A percentile compares a stretch with the other conserved stretches of the same genome.
Conservation (phyloP, 2,888 invertebrate species). For the Coleophora flavipennella region DNA sequence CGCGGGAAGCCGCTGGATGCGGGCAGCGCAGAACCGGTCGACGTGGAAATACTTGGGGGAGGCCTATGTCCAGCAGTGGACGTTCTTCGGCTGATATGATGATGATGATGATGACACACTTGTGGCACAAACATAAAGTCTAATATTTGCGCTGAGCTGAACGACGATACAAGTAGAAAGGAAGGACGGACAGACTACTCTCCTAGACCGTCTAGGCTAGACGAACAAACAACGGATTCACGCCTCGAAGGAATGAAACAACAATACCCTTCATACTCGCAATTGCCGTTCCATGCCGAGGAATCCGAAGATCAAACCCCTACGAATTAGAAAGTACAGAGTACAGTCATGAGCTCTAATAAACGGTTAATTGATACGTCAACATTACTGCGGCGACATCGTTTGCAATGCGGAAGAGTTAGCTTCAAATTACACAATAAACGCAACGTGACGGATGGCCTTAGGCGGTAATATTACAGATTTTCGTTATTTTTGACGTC, state of each 20-base stretch:
- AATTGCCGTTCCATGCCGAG: slow-evolving; percentile 19
- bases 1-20: no score
- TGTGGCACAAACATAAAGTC: no score
- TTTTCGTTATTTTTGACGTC: no score
- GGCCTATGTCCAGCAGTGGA: no score
- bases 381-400: not conserved
- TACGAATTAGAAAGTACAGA: slow-evolving; percentile 22
- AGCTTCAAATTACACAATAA: no score
- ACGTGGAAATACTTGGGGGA: no score
- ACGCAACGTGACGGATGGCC: no score
- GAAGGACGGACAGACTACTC: slow-evolving; percentile 15
- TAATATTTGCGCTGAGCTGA: not conserved
- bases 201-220: slow-evolving; percentile 10
- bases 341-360: slow-evolving; percentile 7
- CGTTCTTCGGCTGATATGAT: no score
- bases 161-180: slow-evolving; percentile 19
- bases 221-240: slow-evolving; percentile 34
- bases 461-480: no score
- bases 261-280: slow-evolving; percentile 23
- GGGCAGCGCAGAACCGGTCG: no score
- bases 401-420: no score
- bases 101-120: no score
- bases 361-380: slow-evolving; percentile 7
- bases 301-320: slow-evolving; percentile 4
- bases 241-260: slow-evolving; percentile 26